Percentiles rank a stretch among this genome's conserved stretches.
These are phyloP conservation scores for Seriola quinqueradiata DNA, from an alignment of 2,113 vertebrate species.

Conservation along the genomic window DNA sequence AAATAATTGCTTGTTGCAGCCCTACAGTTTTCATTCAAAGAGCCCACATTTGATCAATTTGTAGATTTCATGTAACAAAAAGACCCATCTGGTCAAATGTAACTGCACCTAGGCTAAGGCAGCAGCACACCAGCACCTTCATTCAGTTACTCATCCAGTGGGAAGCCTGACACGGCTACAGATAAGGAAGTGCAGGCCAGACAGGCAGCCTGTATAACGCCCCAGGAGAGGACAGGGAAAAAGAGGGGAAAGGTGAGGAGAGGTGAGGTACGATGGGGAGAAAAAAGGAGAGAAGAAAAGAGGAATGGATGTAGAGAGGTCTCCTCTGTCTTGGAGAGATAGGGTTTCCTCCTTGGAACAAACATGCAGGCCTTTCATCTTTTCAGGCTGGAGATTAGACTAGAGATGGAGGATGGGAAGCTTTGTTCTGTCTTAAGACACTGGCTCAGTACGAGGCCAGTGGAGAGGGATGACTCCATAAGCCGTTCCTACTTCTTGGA, in stretches of 20 bases:
- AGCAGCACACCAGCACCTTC: neutral
- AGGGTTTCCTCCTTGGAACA: slow-evolving; percentile 65
- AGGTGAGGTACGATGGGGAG: slow-evolving; percentile 22
- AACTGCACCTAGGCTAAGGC: neutral
- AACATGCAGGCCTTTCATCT: slow-evolving; percentile 69
- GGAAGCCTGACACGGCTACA: slow-evolving; percentile 19
- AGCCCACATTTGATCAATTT: neutral
- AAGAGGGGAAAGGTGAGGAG: slow-evolving; percentile 40
- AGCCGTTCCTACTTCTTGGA: slow-evolving; percentile 27
- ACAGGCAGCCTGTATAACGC: slow-evolving; percentile 10
- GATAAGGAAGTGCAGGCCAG: slow-evolving; percentile 26
- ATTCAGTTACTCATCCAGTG: slow-evolving; percentile 3
- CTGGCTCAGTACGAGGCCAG: slow-evolving; percentile 39
- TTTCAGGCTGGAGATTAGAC: slow-evolving; percentile 67
- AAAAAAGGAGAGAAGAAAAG: neutral
- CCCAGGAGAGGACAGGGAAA: slow-evolving; percentile 16
- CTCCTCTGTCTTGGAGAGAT: slow-evolving; percentile 51
- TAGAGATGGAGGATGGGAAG: slow-evolving; percentile 53
- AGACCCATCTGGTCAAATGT: neutral
- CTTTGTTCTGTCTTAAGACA: slow-evolving; percentile 53
- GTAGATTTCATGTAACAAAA: neutral
- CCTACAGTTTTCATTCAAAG: neutral
- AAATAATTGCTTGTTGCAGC: neutral
- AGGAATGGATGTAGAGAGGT: neutral
- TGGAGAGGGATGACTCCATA: slow-evolving; percentile 36